Evolutionary conservation across 2,888 invertebrate species (phyloP).

Genomic region (Himalopsyche japonica): DNA sequence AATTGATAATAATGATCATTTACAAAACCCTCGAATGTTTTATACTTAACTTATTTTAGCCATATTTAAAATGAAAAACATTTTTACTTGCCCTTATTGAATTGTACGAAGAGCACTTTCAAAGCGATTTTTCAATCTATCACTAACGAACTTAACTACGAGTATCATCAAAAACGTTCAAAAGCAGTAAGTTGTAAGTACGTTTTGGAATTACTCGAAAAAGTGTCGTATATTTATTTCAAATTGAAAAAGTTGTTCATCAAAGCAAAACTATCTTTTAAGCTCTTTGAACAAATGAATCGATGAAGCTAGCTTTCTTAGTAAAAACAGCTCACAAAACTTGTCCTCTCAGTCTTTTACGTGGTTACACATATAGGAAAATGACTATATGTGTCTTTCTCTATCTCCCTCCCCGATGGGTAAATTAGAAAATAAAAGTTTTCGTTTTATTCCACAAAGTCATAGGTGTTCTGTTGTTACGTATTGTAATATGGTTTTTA

Average conservation of each 20-base stretch:
- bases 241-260: neutral
- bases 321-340: neutral
- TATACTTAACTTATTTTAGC: too few species aligned
- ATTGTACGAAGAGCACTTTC: constrained; percentile 2
- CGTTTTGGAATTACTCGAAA: neutral
- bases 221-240: neutral
- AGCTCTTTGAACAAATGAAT: neutral
- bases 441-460: neutral
- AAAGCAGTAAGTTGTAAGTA: neutral
- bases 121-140: constrained; percentile 17
- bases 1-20: too few species aligned
- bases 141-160: constrained; percentile 14
- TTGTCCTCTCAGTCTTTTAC: neutral
- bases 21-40: too few species aligned
- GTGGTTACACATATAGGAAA: neutral
- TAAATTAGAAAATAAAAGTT: neutral
- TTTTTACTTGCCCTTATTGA: neutral
- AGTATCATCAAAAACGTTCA: neutral
- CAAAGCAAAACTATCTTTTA: neutral
- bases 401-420: neutral
- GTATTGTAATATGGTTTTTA: neutral
- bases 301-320: neutral
- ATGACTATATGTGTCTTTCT: neutral
- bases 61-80: too few species aligned
- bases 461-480: neutral